phyloP scores from a whole-genome alignment of 2,888 invertebrate species.

The Ametastegia equiseti region DNA sequence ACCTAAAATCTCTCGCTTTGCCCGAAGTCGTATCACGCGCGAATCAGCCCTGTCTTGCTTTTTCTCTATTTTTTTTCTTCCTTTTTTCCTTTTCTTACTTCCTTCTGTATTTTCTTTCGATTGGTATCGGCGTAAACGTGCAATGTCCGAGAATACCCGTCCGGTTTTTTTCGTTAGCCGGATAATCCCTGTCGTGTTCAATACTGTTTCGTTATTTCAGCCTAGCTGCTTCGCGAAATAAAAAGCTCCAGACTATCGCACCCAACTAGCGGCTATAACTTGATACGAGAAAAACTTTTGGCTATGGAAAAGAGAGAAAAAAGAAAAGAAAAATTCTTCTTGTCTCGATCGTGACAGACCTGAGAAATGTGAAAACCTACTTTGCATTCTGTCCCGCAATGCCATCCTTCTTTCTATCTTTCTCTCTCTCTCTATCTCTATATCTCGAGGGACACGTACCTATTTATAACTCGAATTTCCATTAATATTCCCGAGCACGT shows the following conservation, averaged over 20 bases:
- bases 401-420: too few species aligned
- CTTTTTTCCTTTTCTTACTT: not conserved
- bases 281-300: constrained; percentile 2
- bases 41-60: not conserved
- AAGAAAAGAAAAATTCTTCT: constrained; percentile 1
- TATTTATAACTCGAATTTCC: constrained; percentile 27
- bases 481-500: constrained; percentile 21
- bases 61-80: not conserved
- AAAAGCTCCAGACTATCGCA: not conserved
- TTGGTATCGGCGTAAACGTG: constrained; percentile 36
- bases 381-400: constrained; percentile 11
- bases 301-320: too few species aligned
- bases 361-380: constrained; percentile 27
- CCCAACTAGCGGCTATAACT: not conserved
- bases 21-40: constrained; percentile 38
- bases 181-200: constrained; percentile 24
- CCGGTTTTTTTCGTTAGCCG: not conserved
- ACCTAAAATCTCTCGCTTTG: constrained; percentile 8
- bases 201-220: constrained; percentile 30
- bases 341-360: not conserved
- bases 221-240: not conserved
- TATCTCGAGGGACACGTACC: not conserved
- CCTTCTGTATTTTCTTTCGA: constrained; percentile 18
- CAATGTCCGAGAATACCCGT: constrained; percentile 19
- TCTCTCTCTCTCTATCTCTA: too few species aligned